Percentiles rank a stretch among this genome's conserved stretches.
These are phyloP conservation scores for Elgaria multicarinata DNA, from an alignment of 2,113 vertebrate species.

Conservation along the genomic window DNA sequence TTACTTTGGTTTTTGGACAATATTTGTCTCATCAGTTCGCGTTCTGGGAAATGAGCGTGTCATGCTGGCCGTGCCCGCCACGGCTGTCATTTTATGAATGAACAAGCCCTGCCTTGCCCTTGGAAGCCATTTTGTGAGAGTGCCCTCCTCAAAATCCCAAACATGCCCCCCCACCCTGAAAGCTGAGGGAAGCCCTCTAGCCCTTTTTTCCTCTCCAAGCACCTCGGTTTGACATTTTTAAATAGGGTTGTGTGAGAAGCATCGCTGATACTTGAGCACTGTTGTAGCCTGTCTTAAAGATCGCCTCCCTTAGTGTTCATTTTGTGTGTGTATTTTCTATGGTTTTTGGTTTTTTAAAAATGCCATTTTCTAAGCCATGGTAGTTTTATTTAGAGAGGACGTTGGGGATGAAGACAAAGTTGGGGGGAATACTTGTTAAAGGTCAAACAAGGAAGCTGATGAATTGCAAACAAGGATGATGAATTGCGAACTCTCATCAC, in stretches of 20 bases:
- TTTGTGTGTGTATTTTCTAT: not conserved
- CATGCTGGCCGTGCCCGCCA: too few relatives aligned
- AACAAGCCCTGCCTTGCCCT: too few relatives aligned
- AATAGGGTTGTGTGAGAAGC: not conserved
- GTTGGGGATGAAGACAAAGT: not conserved
- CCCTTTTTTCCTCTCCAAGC: not conserved
- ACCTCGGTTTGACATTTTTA: not conserved
- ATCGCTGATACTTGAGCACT: not conserved
- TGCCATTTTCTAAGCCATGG: too few relatives aligned
- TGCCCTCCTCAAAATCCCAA: too few relatives aligned
- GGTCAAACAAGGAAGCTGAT: not conserved
- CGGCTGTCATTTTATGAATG: too few relatives aligned
- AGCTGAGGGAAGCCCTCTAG: too few relatives aligned
- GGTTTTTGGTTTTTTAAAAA: not conserved
- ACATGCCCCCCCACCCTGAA: too few relatives aligned
- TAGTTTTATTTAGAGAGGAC: not conserved
- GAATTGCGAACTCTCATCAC: not conserved
- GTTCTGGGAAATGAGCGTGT: too few relatives aligned
- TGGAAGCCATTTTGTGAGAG: too few relatives aligned
- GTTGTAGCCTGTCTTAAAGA: not conserved
- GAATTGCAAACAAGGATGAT: not conserved
- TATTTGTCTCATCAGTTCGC: too few relatives aligned
- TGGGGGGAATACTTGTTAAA: not conserved
- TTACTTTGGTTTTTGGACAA: too few relatives aligned
- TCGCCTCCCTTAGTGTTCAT: not conserved